These are phyloP conservation scores for Camelus bactrianus DNA, from an alignment of 2,113 vertebrate species.

Conservation along the genomic window DNA sequence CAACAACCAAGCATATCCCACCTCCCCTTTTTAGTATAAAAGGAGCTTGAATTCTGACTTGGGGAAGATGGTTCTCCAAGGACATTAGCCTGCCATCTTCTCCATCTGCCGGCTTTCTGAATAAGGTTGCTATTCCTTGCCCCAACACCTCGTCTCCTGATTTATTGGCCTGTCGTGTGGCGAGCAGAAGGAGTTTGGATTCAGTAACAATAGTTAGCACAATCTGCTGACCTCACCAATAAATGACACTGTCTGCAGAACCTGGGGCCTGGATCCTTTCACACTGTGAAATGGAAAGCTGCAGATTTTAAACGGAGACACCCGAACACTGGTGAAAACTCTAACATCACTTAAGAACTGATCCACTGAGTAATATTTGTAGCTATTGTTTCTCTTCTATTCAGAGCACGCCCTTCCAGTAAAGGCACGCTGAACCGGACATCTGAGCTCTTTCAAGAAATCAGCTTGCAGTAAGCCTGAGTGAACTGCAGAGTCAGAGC, in stretches of 20 bases:
- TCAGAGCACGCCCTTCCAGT: neutral
- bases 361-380: neutral
- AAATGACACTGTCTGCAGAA: neutral
- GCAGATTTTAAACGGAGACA: neutral
- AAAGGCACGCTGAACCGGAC: neutral
- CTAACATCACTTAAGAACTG: slow-evolving; percentile 14
- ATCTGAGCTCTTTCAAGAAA: slow-evolving; percentile 36
- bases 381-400: neutral
- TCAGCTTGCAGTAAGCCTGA: neutral
- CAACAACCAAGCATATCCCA: too few relatives aligned
- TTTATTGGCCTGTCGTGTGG: too few relatives aligned
- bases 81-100: too few relatives aligned
- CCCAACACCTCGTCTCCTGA: too few relatives aligned
- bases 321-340: neutral
- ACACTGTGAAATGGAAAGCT: neutral
- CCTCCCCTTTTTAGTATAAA: too few relatives aligned
- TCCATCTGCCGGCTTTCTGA: too few relatives aligned
- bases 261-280: neutral
- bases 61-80: too few relatives aligned
- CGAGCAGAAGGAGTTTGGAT: too few relatives aligned
- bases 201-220: neutral
- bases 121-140: too few relatives aligned
- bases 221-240: slow-evolving; percentile 37
- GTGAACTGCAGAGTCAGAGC: neutral
- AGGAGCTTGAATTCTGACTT: too few relatives aligned